Conservation (phyloP, 2,113 vertebrate species). For the Aleadryas rufinucha region DNA sequence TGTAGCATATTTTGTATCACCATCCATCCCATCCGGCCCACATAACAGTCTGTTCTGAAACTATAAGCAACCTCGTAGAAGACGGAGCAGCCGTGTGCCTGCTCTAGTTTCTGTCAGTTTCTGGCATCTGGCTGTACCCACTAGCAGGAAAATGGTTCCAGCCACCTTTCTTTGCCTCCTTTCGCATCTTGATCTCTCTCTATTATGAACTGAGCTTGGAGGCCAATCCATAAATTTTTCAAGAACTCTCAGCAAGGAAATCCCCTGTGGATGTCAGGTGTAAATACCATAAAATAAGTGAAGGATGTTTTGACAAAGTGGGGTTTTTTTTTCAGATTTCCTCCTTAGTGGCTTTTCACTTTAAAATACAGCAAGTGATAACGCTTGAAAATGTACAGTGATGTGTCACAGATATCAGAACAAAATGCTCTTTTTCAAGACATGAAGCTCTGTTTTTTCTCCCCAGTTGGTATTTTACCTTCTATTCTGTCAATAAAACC, state of each 20-base stretch:
- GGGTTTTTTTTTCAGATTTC: background rate
- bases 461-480: background rate
- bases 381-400: background rate
- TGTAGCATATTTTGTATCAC: background rate
- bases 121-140: background rate
- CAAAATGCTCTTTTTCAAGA: background rate
- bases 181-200: background rate
- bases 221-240: background rate
- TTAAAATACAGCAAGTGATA: background rate
- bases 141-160: background rate
- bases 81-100: background rate
- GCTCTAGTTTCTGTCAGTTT: background rate
- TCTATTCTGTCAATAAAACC: background rate
- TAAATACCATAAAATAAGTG: background rate
- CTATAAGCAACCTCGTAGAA: background rate
- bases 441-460: background rate
- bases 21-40: background rate
- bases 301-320: background rate
- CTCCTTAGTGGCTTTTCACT: background rate
- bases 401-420: background rate
- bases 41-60: slow-evolving; percentile 1
- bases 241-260: background rate
- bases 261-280: background rate
- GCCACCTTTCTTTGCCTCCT: background rate
- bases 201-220: background rate